These are phyloP conservation scores for Anarhynchus alexandrinus DNA, from an alignment of 2,113 vertebrate genomes.

Conservation along the genomic window DNA sequence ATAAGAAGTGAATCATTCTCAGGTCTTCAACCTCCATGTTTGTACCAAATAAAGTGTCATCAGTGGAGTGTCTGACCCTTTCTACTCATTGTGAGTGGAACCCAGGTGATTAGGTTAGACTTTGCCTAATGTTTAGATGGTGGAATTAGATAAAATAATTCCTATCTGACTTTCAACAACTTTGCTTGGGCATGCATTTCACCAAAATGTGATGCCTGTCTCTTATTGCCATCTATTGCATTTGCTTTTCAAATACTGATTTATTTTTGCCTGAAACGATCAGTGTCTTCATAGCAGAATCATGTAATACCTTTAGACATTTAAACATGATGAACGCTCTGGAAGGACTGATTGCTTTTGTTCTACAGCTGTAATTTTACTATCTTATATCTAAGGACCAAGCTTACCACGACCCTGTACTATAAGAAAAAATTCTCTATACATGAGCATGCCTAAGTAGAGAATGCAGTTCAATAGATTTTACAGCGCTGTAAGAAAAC, in stretches of 20 bases:
- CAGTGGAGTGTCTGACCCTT: neutral
- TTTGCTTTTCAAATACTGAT: constrained; percentile 58
- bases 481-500: neutral
- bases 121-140: neutral
- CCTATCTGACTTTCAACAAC: neutral
- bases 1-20: neutral
- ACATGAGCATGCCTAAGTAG: neutral
- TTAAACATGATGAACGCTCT: constrained; percentile 47
- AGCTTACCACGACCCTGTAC: neutral
- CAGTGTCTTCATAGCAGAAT: constrained; percentile 8
- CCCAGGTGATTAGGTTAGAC: neutral
- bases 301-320: constrained; percentile 16
- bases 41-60: neutral
- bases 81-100: neutral
- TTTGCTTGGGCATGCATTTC: neutral
- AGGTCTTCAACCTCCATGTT: neutral
- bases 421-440: neutral
- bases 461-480: neutral
- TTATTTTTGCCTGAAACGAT: constrained; percentile 38
- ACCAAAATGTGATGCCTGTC: neutral
- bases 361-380: constrained; percentile 45
- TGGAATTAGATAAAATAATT: neutral
- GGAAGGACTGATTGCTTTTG: constrained; percentile 40
- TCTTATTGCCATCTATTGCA: constrained; percentile 32
- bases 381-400: neutral